A percentile compares a stretch with the other conserved stretches of the same genome.
Evolutionary conservation across 2,797 vertebrate genomes (phyloP).

Genomic region (Peromyscus attwateri): DNA sequence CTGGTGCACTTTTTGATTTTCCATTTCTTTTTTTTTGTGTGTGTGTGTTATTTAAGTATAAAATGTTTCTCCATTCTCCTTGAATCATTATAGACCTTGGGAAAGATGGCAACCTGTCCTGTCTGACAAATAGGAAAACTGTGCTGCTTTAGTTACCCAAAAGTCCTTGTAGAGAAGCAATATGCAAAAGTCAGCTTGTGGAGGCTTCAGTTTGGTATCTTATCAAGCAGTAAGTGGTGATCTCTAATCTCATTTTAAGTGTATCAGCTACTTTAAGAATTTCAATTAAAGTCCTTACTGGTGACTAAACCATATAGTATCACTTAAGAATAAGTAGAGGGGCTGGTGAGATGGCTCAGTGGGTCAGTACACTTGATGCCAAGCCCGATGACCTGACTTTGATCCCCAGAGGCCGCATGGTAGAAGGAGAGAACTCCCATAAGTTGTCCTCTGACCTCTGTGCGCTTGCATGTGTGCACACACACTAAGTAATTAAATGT

Average conservation of each 20-base stretch:
- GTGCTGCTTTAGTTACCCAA: background rate
- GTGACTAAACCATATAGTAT: background rate
- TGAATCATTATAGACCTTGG: background rate
- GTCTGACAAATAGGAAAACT: constrained; percentile 2
- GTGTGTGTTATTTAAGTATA: constrained; percentile 28
- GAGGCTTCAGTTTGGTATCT: constrained; percentile 13
- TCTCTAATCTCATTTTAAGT: constrained; percentile 25
- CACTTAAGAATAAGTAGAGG: constrained; percentile 4
- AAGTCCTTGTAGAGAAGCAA: constrained; percentile 44
- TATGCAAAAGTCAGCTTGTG: constrained; percentile 15
- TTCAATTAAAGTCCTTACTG: background rate
- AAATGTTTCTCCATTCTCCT: background rate
- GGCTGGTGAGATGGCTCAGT: background rate
- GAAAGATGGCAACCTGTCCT: background rate
- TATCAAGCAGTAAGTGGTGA: background rate
- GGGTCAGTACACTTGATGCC: background rate
- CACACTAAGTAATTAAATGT: background rate
- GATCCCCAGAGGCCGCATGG: background rate
- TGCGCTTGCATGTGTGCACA: background rate
- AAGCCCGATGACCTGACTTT: background rate
- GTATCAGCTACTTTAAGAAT: constrained; percentile 36
- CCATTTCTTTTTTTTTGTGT: background rate
- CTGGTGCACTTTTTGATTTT: constrained; percentile 54
- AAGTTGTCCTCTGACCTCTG: background rate
- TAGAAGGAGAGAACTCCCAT: background rate